phyloP scores from a whole-genome alignment of 2,113 vertebrate genomes.

The Sebastes schlegelii region DNA sequence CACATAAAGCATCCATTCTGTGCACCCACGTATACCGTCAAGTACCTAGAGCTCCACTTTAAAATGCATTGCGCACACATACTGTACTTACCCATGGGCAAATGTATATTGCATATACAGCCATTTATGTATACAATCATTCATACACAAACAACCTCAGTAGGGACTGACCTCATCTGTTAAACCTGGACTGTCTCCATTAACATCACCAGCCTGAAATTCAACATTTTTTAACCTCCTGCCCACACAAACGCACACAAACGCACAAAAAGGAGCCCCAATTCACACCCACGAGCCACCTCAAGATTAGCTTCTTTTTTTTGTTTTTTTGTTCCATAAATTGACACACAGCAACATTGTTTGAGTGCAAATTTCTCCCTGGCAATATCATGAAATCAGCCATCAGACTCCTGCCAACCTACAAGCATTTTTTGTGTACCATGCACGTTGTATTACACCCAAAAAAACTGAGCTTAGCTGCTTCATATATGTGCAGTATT shows the following conservation, averaged over 20 bases:
- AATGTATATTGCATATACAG: constrained; percentile 75
- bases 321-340: constrained; percentile 17
- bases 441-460: constrained; percentile 34
- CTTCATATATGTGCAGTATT: not conserved
- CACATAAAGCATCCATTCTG: constrained; percentile 60
- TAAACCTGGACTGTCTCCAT: constrained; percentile 73
- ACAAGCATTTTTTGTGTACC: constrained; percentile 63
- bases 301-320: not conserved
- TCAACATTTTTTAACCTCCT: constrained; percentile 55
- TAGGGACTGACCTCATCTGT: constrained; percentile 77
- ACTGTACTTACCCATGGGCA: constrained; percentile 70
- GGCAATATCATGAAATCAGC: constrained; percentile 12
- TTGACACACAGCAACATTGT: constrained; percentile 17
- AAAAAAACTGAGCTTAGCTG: constrained; percentile 8
- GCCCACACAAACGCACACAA: constrained; percentile 61
- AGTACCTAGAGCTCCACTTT: constrained; percentile 74
- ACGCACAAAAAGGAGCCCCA: constrained; percentile 56
- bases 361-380: constrained; percentile 16
- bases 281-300: constrained; percentile 35
- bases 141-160: constrained; percentile 80
- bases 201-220: constrained; percentile 81
- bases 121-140: constrained; percentile 79
- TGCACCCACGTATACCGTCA: constrained; percentile 63
- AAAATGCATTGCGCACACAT: constrained; percentile 69
- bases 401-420: constrained; percentile 67